Conservation (phyloP, 2,888 invertebrate species). For the Eilema depressum region DNA sequence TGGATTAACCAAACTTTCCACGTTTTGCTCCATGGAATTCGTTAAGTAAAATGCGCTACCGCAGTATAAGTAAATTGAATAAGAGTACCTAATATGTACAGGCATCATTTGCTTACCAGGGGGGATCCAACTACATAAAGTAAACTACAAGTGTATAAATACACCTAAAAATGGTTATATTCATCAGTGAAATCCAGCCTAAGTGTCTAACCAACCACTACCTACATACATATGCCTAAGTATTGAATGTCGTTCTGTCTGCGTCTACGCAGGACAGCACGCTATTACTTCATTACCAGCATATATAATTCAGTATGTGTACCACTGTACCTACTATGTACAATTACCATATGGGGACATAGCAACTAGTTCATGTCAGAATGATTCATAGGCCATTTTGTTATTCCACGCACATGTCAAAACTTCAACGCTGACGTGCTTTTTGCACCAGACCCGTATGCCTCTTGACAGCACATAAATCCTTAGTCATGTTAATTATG, state of each 20-base stretch:
- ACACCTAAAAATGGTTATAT: no score
- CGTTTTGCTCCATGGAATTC: background rate
- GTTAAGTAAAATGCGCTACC: no score
- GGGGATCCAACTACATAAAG: no score
- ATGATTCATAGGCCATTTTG: conserved; percentile 51
- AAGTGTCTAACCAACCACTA: no score
- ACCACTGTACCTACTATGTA: conserved; percentile 11
- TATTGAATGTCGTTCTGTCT: background rate
- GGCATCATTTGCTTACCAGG: no score
- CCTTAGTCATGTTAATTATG: conserved; percentile 16
- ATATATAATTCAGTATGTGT: conserved; percentile 18
- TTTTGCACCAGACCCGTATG: conserved; percentile 57
- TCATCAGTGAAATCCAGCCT: no score
- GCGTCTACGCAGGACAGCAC: background rate
- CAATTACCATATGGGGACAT: conserved; percentile 51
- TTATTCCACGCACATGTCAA: conserved; percentile 57
- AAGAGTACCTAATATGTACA: no score
- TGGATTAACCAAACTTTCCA: background rate
- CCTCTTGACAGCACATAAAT: conserved; percentile 27
- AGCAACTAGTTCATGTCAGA: conserved; percentile 53
- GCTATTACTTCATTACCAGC: background rate
- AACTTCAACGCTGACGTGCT: conserved; percentile 56
- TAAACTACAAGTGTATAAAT: no score
- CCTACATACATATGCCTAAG: background rate
- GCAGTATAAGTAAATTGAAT: no score